These are phyloP conservation scores for Gyrodactylus salaris DNA, from an alignment of 1,140 invertebrate genomes.

Conservation along the genomic window DNA sequence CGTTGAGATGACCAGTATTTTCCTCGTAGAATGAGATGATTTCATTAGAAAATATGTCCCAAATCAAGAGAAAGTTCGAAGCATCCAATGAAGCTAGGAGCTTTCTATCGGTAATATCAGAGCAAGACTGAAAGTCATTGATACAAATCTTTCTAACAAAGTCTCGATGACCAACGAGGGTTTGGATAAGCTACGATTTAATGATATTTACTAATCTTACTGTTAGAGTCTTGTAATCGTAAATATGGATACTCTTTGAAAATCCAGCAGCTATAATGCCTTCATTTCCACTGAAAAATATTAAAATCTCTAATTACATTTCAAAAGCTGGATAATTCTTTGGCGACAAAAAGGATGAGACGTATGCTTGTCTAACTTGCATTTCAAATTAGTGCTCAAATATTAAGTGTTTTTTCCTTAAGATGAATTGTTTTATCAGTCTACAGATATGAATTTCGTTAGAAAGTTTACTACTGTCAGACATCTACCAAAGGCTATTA, in stretches of 20 bases:
- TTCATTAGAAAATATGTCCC: background rate
- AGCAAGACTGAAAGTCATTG: background rate
- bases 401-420: background rate
- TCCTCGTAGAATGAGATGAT: background rate
- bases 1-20: background rate
- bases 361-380: background rate
- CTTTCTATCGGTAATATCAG: background rate
- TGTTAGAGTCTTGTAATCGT: background rate
- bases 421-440: background rate
- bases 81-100: background rate
- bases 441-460: background rate
- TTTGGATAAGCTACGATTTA: background rate
- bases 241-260: background rate
- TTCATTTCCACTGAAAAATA: background rate
- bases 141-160: background rate
- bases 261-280: background rate
- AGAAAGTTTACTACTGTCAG: background rate
- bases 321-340: background rate
- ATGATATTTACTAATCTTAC: background rate
- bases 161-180: background rate
- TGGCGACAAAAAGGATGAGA: background rate
- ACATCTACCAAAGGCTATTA: background rate
- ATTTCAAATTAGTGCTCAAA: background rate
- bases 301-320: background rate
- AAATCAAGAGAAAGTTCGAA: background rate